Evolutionary conservation across 53 echinoderm and acorn worm genomes (phyloP).

Genomic region (Zoroaster sp.): DNA sequence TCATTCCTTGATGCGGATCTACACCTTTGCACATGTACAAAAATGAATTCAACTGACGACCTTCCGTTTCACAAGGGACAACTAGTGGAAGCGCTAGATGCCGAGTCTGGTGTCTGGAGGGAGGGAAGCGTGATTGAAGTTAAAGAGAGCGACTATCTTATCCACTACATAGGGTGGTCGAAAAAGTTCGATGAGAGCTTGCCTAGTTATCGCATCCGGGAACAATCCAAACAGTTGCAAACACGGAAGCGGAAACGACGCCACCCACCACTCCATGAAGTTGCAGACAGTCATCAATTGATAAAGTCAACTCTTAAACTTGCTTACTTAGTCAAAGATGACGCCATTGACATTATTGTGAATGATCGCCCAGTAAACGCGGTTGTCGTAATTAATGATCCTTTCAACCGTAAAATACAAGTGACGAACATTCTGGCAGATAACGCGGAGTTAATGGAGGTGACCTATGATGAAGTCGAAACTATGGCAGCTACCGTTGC

Average conservation of each 20-base stretch:
- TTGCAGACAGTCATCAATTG: too few species aligned
- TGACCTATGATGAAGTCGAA: conserved; percentile 6
- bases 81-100: neutral
- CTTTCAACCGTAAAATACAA: neutral
- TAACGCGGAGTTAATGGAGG: neutral
- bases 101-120: conserved; percentile 6
- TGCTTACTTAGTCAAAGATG: neutral
- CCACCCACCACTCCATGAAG: neutral
- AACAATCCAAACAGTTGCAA: too few species aligned
- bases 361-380: neutral
- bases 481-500: too few species aligned
- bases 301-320: neutral
- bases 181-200: neutral
- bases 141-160: neutral
- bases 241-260: conserved; percentile 22
- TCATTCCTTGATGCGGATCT: too few species aligned
- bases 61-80: too few species aligned
- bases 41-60: too few species aligned
- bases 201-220: neutral
- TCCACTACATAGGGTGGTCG: conserved; percentile 9
- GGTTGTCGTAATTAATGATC: conserved; percentile 9
- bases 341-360: neutral
- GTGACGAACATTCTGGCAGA: neutral
- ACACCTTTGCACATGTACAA: too few species aligned
- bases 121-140: neutral